Conservation (phyloP, 2,888 invertebrate species). For the Clunio marinus region DNA sequence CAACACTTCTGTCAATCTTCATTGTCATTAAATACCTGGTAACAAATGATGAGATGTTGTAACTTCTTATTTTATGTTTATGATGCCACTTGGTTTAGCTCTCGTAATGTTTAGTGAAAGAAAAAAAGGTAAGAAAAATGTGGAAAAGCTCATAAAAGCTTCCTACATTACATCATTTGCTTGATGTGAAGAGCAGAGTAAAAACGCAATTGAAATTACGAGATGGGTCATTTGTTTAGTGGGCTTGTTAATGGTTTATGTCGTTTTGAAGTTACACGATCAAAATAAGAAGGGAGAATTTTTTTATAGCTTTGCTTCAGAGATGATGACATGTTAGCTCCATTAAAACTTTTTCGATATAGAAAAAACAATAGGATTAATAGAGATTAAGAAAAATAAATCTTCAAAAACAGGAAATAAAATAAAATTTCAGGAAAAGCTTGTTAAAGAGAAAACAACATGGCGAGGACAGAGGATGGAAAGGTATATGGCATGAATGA, state of each 20-base stretch:
- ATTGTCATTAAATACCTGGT: too few relatives aligned
- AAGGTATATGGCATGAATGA: too few relatives aligned
- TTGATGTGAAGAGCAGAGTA: not conserved
- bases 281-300: not conserved
- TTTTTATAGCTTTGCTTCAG: not conserved
- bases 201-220: not conserved
- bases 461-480: too few relatives aligned
- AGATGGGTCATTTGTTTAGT: slow-evolving; percentile 4
- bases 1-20: too few relatives aligned
- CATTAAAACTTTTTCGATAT: slow-evolving; percentile 1
- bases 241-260: slow-evolving; percentile 7
- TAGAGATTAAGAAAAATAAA: not conserved
- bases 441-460: too few relatives aligned
- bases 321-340: not conserved
- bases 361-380: not conserved
- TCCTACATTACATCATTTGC: not conserved
- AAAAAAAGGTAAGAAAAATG: not conserved
- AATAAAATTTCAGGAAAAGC: too few relatives aligned
- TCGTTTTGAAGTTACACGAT: not conserved
- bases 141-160: not conserved
- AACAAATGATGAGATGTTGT: not conserved
- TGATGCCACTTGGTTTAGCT: not conserved
- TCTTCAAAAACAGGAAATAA: too few relatives aligned
- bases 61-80: not conserved
- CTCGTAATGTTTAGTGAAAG: not conserved